Conservation (phyloP, 2,888 invertebrate genomes). For the Polydrusus tereticollis region DNA sequence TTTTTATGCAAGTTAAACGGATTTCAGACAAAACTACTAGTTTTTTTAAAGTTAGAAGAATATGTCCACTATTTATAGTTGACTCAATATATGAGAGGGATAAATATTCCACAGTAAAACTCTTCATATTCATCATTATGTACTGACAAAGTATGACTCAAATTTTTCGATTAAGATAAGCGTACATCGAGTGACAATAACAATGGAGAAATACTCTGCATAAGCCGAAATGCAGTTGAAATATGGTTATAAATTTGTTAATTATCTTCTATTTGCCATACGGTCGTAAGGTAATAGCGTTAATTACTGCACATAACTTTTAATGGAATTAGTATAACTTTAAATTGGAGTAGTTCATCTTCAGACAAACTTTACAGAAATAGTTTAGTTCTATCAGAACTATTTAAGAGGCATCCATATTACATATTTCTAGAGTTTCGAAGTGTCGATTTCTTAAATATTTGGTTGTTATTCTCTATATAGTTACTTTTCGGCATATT, state of each 20-base stretch:
- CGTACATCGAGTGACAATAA: too few species aligned
- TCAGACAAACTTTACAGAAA: background rate
- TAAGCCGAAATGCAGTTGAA: background rate
- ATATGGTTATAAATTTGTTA: background rate
- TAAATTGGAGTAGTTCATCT: constrained; percentile 9
- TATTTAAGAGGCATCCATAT: background rate
- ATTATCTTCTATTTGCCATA: background rate
- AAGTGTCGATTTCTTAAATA: background rate
- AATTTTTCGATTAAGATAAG: too few species aligned
- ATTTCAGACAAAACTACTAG: too few species aligned
- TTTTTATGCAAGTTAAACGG: too few species aligned
- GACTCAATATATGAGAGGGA: too few species aligned
- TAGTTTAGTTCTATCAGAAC: background rate
- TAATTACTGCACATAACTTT: background rate
- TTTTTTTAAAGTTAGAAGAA: too few species aligned
- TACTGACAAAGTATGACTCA: too few species aligned
- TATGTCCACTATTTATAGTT: too few species aligned
- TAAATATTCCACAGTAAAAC: too few species aligned
- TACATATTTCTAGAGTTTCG: background rate
- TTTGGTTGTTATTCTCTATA: too few species aligned
- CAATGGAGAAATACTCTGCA: background rate
- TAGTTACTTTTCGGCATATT: too few species aligned
- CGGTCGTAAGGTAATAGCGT: background rate
- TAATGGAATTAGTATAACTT: constrained; percentile 3
- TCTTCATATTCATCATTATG: too few species aligned